Evolutionary conservation across 2,888 invertebrate species (phyloP), one percentile per base, ranked within the genome.

Genomic region (Plebejus melissa): DNA sequence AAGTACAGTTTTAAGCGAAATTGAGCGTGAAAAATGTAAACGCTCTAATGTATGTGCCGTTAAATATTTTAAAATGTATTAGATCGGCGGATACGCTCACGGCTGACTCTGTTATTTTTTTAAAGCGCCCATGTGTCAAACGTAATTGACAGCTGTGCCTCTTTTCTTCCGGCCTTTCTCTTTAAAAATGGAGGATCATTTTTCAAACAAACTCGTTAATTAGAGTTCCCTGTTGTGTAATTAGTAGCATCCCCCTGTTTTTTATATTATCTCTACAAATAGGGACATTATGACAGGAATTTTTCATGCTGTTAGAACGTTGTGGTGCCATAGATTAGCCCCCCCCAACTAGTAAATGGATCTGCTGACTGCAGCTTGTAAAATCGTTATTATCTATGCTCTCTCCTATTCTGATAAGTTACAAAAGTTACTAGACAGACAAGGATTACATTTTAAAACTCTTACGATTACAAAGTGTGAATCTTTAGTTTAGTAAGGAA

Each of bases 151-250:
- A 65, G 32, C 65, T 36, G 36, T 65, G 65, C 65, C 32, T 65
- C 65, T 65, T 65, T 65, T 65, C 65, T 65, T 65, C 65, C 65
- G 65, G 65, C 65, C 65, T 65, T 65, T 65, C 65, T 65, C 32
- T 65, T 65, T 65, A 32, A 65, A 65, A 65, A 65, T 36, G 65
- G 32, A 65, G 65, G 32, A 65, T 65, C 32, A 65, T 65, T 65
- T 65, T 65, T 65, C 65, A 65, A 65, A 65, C 65, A 65, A 65
- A 65, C 32, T 65, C 32, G 65, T 65, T 65, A 65, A 65, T 65
- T 65, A 32, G 65, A 65, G 65, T 32, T 65, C 65, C 65, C 65
- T 65, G 65, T 65, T 65, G 65, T 32, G 65, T 65, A 65, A 65
- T 65, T 65, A 65, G 32, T 65, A 65, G 13, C 65, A 65, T 65